These are phyloP conservation scores for Contarinia nasturtii DNA, from an alignment of 1,140 invertebrate genomes.

Conservation along the genomic window DNA sequence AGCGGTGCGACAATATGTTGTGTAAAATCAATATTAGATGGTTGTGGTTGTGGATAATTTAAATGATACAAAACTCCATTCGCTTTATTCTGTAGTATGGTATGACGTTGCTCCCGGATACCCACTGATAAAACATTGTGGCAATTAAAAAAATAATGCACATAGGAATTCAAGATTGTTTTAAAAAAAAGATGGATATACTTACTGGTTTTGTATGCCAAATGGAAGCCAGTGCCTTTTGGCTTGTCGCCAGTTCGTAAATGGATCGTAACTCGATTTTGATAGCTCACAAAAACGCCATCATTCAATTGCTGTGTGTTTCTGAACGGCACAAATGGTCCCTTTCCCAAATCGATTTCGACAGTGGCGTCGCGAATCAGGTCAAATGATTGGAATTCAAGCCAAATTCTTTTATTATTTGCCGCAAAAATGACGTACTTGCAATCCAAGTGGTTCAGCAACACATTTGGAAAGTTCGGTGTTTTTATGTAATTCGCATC, in stretches of 20 bases:
- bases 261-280: constrained; percentile 32
- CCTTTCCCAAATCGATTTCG: constrained; percentile 31
- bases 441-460: constrained; percentile 45
- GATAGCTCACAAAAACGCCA: constrained; percentile 36
- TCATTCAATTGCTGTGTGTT: constrained; percentile 28
- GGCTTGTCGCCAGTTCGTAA: constrained; percentile 35
- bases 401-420: constrained; percentile 34
- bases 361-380: constrained; percentile 31
- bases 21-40: constrained; percentile 27
- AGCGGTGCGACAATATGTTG: constrained; percentile 33
- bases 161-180: neutral
- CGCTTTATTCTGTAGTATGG: constrained; percentile 6
- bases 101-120: constrained; percentile 8
- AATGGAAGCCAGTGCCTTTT: constrained; percentile 34
- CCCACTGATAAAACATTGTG: constrained; percentile 8
- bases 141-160: neutral
- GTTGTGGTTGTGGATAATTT: constrained; percentile 32
- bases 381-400: constrained; percentile 39
- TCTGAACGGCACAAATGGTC: constrained; percentile 30
- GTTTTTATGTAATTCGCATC: constrained; percentile 27
- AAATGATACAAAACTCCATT: constrained; percentile 27
- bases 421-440: constrained; percentile 42
- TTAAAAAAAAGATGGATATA: neutral
- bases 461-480: constrained; percentile 47
- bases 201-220: constrained; percentile 37